phyloP scores from a whole-genome alignment of 2,888 invertebrate species.

The Poecilobothrus nobilitatus region DNA sequence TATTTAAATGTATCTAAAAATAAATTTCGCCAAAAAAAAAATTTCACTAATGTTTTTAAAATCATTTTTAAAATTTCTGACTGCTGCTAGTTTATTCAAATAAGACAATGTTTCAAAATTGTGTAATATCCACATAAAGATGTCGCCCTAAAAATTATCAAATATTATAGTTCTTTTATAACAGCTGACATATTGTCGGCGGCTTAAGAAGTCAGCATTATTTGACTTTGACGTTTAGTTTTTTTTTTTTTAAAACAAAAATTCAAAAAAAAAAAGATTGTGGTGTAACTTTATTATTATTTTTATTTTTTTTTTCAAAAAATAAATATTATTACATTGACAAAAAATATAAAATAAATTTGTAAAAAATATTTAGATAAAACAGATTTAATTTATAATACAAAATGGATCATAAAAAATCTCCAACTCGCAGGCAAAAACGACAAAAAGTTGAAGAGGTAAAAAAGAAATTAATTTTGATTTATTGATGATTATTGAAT shows the following conservation, averaged over 20 bases:
- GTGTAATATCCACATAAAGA: too few species aligned
- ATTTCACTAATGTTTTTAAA: too few species aligned
- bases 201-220: not conserved
- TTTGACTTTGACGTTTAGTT: constrained; percentile 6
- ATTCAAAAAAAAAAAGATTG: not conserved
- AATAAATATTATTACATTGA: not conserved
- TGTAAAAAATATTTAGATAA: not conserved
- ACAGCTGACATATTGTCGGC: too few species aligned
- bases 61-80: too few species aligned
- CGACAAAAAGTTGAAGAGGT: constrained; percentile 78
- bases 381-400: not conserved
- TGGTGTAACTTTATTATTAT: not conserved
- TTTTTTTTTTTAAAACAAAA: not conserved
- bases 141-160: too few species aligned
- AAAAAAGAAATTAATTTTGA: constrained; percentile 27
- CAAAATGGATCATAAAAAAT: constrained; percentile 68
- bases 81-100: too few species aligned
- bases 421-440: constrained; percentile 68
- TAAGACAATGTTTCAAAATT: too few species aligned
- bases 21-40: too few species aligned
- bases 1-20: too few species aligned
- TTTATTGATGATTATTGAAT: not conserved
- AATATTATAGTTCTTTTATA: too few species aligned
- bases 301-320: not conserved
- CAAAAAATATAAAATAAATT: not conserved